Evolutionary conservation across 2,888 invertebrate species (phyloP), one percentile per base, ranked within the genome.

Genomic region (Yponomeuta evonymella): DNA sequence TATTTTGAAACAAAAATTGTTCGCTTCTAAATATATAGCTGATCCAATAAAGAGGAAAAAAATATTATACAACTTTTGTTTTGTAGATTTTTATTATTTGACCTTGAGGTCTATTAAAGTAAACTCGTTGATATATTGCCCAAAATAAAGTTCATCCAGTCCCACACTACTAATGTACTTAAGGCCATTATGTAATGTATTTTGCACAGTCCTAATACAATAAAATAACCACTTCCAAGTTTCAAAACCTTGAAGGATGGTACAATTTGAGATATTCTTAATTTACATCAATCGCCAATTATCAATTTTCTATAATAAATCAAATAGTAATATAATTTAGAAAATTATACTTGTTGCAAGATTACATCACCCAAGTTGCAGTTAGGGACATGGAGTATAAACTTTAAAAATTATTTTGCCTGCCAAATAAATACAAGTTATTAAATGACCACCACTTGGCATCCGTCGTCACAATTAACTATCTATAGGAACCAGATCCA

Each of bases 1-100:
- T 65, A 65, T 78, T 74, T 78, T 74, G 76, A 77, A 76, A 75
- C 33, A 65, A 65, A 65, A 65, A 65, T 30, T 33, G 29, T 65
- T 65, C 65, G 65, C 12, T 30, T n/a, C 11, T 33, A 29, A 12
- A 29, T 33, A 29, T 10, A 12, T 12, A 58, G 15, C 12, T 58
- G 51, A 58, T 15, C 51, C 51, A 58, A 58, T 12, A 58, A 15
- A 58, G 15, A 58, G 12, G 15, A 58, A 58, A 58, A 58, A 58
- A 12, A 58, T 5, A 5, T 43, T 43, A 43, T 58, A 15, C 51
- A 51, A 51, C 8, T 43, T 8, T 15, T 15, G 6, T 58, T 15
- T 15, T 58, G 15, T 15, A 10, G 51, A 51, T 51, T 10, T 51
- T 51, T 58, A 58, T 58, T 15, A 58, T 15, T 58, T 58, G 51